Percentiles rank a stretch among this genome's conserved stretches.
Conservation (phyloP, 2,113 vertebrate genomes). For the Scartelaos histophorus region DNA sequence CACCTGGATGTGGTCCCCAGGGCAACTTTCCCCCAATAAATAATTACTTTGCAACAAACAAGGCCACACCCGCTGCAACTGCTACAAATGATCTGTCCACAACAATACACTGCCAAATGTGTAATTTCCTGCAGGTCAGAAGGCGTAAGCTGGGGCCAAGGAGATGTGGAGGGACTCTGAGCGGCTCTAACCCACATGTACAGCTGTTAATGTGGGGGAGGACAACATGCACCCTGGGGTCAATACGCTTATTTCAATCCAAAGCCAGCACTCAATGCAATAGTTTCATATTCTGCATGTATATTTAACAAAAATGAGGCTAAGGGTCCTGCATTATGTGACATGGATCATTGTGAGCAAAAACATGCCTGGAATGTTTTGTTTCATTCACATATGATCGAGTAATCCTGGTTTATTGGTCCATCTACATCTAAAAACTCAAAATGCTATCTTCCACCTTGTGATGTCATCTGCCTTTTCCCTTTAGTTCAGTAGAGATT, state of each 20-base stretch:
- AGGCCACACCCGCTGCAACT: neutral
- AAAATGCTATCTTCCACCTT: too few species aligned
- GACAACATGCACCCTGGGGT: slow-evolving; percentile 14
- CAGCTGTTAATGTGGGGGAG: slow-evolving; percentile 13
- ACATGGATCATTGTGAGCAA: too few species aligned
- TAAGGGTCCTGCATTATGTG: too few species aligned
- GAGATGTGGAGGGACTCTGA: slow-evolving; percentile 8
- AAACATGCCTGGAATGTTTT: too few species aligned
- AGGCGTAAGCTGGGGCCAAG: neutral
- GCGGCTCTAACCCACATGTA: slow-evolving; percentile 10
- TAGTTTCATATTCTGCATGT: too few species aligned
- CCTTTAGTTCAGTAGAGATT: too few species aligned
- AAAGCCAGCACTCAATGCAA: neutral
- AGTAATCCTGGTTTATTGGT: too few species aligned
- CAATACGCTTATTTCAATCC: slow-evolving; percentile 8
- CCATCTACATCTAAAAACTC: too few species aligned
- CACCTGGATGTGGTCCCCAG: slow-evolving; percentile 5
- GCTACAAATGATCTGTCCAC: slow-evolving; percentile 17
- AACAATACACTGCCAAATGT: slow-evolving; percentile 23
- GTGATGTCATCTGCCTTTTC: too few species aligned
- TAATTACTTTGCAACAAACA: slow-evolving; percentile 7
- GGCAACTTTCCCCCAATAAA: slow-evolving; percentile 11
- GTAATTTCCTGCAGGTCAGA: slow-evolving; percentile 31
- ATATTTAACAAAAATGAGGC: too few species aligned
- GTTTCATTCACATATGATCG: too few species aligned